Evolutionary conservation across 2,888 invertebrate species (phyloP), one percentile per base, ranked within the genome.

Genomic region (Fissipunctia ypsillon): DNA sequence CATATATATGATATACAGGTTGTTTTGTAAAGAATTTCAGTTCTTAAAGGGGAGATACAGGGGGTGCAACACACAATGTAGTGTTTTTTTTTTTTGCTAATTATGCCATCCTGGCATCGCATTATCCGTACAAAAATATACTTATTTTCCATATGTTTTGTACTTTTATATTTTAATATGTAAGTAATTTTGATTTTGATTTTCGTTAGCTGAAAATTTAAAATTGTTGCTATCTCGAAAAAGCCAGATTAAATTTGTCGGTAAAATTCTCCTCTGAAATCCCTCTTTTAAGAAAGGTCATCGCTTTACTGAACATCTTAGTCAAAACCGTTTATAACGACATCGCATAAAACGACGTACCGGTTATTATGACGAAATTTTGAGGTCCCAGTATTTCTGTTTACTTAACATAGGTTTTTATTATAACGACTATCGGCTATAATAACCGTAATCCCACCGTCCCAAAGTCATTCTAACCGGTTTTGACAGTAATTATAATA

Each of bases 11-110:
- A n/a, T 43, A 22, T 45, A 56, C 3, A 25, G n/a, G 3, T 0
- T 45, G 56, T 45, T 45, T 48, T 28, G 28, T 56, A 71, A 45
- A 56, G 16, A 35, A 25, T 54, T 16, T 6, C 70, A 52, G 16
- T 54, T 70, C 52, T 22, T 35, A 45, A 22, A 68, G 7, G 7
- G n/a, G 43, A 35, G 12, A 43, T n/a, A 7, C n/a, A n/a, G 7
- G 3, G n/a, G 31, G 9, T 16, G 1, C 2, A 28, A 12, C 19
- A 61, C 12, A 28, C 1, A 60, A 10, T 60, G 16, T 19, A 19
- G 6, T 60, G 4, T n/a, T n/a, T n/a, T 19, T 19, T 25, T 41
- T 25, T 41, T 19, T 38, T 60, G 7, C 6, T 19, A 1, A 19
- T 4, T 7, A n/a, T 35, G n/a, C 4, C 4, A 7, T n/a, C 10